Base-by-base conservation (phyloP, 2,113 vertebrate species). In the Brachirus orientalis region DNA sequence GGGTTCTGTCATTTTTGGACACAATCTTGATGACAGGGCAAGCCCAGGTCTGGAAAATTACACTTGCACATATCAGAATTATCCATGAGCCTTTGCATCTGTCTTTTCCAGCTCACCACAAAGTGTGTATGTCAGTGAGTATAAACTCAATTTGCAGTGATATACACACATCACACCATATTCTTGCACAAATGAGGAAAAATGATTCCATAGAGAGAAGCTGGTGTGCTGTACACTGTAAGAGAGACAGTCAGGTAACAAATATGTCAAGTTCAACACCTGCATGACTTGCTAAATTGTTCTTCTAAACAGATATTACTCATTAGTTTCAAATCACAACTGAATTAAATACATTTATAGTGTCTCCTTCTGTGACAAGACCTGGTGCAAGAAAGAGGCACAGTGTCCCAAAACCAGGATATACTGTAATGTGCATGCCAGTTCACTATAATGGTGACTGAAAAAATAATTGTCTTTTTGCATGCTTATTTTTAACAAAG, bases 41-140 rank as follows among this genome's bases (percentile, higher is more conserved):
- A 64, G 47, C 38, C 36, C 68, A 63, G 67, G 66, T 66, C 60
- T 75, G 71, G 71, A 68, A 75, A 71, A 58, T 71, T 81, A 36
- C 48, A 41, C 28, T 41, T 60, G 17, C 57, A 54, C 46, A 46
- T 63, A 70, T 70, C 6, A 57, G 12, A 37, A 38, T 43, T 63
- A 18, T 79, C 52, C 40, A 47, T 22, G 4, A 19, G 47, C 48
- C 8, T 46, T 63, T 65, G 48, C 20, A 52, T 69, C 64, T 44
- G 55, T 44, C 28, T 59, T 67, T 47, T 18, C 45, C 40, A 41
- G 53, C 37, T 66, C 8, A 28, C 48, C 38, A n/a, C 14, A 69
- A 66, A 45, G 12, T 58, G 19, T 20, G 22, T 46, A 11, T 51
- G 52, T 57, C 38, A 40, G 48, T 40, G 16, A 61, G 10, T 28